Conservation (phyloP, 2,113 vertebrate genomes). For the Salvator merianae region DNA sequence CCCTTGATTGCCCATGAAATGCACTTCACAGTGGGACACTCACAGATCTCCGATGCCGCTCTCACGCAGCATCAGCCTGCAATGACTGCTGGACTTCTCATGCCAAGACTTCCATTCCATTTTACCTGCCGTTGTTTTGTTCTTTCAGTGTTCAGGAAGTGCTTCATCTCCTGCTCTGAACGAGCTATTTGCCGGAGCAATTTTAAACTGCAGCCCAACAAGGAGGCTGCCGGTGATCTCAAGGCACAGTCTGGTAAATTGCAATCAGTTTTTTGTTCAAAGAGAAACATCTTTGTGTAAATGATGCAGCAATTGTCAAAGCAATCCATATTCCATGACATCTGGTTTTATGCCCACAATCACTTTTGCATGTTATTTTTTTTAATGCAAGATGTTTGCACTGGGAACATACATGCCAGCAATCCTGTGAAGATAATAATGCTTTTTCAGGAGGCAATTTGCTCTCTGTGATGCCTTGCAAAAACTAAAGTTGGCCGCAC, state of each 20-base stretch:
- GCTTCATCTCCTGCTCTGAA: not conserved
- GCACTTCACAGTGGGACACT: not conserved
- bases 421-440: not conserved
- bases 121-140: not conserved
- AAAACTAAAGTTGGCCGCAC: not conserved
- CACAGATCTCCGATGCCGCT: not conserved
- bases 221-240: not conserved
- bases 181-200: not conserved
- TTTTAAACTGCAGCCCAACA: not conserved
- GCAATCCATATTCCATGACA: conserved; percentile 25
- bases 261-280: conserved; percentile 10
- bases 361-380: conserved; percentile 37
- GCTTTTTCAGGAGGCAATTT: not conserved
- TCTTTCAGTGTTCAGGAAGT: not conserved
- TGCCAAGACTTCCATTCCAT: not conserved
- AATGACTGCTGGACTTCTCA: not conserved
- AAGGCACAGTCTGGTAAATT: conserved; percentile 34
- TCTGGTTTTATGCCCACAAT: conserved; percentile 28
- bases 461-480: not conserved
- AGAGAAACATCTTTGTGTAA: conserved; percentile 27
- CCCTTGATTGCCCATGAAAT: not conserved
- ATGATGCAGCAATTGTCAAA: not conserved
- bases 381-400: not conserved
- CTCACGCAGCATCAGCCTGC: not conserved
- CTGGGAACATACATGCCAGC: not conserved